Evolutionary conservation across 2,113 vertebrate species (phyloP), one percentile per base, ranked within the genome.

Genomic region (Onychostruthus taczanowskii): DNA sequence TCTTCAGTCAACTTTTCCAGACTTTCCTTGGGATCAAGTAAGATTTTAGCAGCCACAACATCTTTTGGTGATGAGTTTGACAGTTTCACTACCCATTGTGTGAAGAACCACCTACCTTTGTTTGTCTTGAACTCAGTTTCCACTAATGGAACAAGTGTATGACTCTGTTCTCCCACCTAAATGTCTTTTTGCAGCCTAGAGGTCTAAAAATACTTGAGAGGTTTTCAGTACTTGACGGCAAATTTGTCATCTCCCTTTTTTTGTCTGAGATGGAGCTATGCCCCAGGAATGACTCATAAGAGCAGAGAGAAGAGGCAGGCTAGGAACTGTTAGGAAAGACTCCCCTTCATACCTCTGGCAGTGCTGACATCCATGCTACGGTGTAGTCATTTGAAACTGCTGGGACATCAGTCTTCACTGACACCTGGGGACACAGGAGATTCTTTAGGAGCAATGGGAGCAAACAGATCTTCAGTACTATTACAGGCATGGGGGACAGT

Each of bases 341-440:
- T 85, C 35, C 61, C 47, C 35, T 88, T 66, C 78, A 9, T 95
- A 94, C 96, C 91, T 93, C 81, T 69, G 96, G 96, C 67, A 97
- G 84, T 11, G 93, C 95, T 28, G 91, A 95, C 73, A 94, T 90
- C 97, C 95, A 93, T 2, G 96, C 73, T 13, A 96, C 70, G 0
- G 92, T 94, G 75, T 87, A 91, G 88, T 94, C 90, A 59, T 97
- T 94, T 35, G 96, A 96, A 79, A 95, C 95, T 37, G 77, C 79
- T 6, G 97, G 92, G 16, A 97, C 70, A 9, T 96, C 79, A 6
- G 76, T 96, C 68, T 92, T 97, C 93, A 96, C 69, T 24, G 95
- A 97, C 41, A 96, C 93, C 91, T 96, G 87, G 73, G 61, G 67
- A 90, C 66, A 93, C 44, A 95, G 43, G 68, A 95, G 52, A 62